These are phyloP conservation scores for Hydraecia micacea DNA, from an alignment of 2,888 invertebrate species.

Conservation along the genomic window DNA sequence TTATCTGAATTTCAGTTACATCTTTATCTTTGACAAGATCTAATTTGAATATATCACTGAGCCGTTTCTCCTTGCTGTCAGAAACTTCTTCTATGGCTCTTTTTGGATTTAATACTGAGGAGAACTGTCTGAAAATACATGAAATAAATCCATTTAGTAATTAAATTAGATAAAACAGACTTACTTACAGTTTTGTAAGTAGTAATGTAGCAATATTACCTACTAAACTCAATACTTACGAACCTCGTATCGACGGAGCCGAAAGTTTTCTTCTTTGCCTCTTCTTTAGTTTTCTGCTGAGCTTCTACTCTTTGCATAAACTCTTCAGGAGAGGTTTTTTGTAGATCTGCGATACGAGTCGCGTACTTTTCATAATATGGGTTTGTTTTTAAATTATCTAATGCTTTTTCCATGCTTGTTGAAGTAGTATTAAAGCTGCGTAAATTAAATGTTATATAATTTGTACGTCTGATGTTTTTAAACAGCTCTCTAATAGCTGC, in stretches of 20 bases:
- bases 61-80: slow-evolving; percentile 82
- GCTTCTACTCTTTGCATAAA: slow-evolving; percentile 92
- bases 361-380: slow-evolving; percentile 96
- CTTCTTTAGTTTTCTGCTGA: slow-evolving; percentile 79
- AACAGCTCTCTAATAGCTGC: slow-evolving; percentile 53
- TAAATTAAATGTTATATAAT: slow-evolving; percentile 59
- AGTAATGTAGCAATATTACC: background rate
- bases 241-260: slow-evolving; percentile 84
- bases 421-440: slow-evolving; percentile 82
- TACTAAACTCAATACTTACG: background rate
- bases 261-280: slow-evolving; percentile 80
- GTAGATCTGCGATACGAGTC: slow-evolving; percentile 93
- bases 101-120: slow-evolving; percentile 92
- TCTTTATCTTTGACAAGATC: slow-evolving; percentile 93
- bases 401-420: slow-evolving; percentile 83
- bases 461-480: slow-evolving; percentile 51
- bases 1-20: slow-evolving; percentile 92
- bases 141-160: background rate
- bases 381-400: slow-evolving; percentile 91
- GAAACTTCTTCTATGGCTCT: slow-evolving; percentile 73
- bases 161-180: background rate
- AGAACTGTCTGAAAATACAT: slow-evolving; percentile 87
- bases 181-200: background rate
- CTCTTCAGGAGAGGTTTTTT: slow-evolving; percentile 94
- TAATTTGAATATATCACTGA: slow-evolving; percentile 94